Conservation (phyloP, 2,888 invertebrate genomes). For the Diarsia brunnea region DNA sequence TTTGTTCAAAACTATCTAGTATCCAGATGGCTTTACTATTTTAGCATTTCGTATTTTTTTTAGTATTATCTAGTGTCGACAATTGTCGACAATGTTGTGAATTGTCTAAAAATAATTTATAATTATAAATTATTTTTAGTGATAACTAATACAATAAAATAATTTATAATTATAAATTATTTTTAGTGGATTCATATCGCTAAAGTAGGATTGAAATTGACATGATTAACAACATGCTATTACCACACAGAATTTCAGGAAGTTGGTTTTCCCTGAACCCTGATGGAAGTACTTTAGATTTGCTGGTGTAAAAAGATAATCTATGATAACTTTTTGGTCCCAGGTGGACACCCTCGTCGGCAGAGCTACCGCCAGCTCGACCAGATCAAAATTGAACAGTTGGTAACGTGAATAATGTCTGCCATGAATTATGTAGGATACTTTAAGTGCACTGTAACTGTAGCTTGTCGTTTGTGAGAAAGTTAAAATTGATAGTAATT, state of each 20-base stretch:
- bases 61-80: too few species aligned
- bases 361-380: slow-evolving; percentile 14
- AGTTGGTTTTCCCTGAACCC: background rate
- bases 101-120: too few species aligned
- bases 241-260: background rate
- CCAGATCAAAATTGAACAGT: slow-evolving; percentile 48
- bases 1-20: background rate
- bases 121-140: too few species aligned
- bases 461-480: slow-evolving; percentile 48
- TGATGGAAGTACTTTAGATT: background rate
- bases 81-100: too few species aligned
- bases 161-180: too few species aligned
- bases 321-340: background rate
- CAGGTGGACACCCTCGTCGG: slow-evolving; percentile 34
- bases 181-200: background rate
- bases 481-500: slow-evolving; percentile 52
- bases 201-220: background rate
- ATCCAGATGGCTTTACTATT: background rate
- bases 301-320: background rate
- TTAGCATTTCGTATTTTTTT: too few species aligned
- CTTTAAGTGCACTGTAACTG: slow-evolving; percentile 62
- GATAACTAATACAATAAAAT: too few species aligned
- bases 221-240: background rate
- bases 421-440: slow-evolving; percentile 47
- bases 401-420: slow-evolving; percentile 29